Evolutionary conservation across 2,797 vertebrate genomes (phyloP).

Genomic region (Ctenosaura bakeri): DNA sequence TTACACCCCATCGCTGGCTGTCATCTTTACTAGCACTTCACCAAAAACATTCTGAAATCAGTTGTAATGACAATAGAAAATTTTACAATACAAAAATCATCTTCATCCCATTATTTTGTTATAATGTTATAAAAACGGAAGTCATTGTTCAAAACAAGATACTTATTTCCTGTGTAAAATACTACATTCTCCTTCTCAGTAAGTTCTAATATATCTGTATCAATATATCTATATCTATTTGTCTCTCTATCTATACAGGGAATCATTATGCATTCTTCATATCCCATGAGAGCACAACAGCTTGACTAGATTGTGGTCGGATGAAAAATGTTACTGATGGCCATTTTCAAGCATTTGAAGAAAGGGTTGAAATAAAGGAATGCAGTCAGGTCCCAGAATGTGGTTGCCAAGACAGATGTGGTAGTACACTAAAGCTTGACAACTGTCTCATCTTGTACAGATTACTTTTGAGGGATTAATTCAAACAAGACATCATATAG

Average conservation of each 20-base stretch:
- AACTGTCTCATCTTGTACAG: constrained; percentile 24
- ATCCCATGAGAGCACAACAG: background rate
- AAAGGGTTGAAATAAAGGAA: background rate
- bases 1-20: no score
- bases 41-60: background rate
- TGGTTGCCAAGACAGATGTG: constrained; percentile 33
- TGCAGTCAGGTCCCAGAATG: fast-evolving
- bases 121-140: no score
- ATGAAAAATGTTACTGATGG: constrained; percentile 23
- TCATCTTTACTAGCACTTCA: background rate
- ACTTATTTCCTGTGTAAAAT: background rate
- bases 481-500: background rate
- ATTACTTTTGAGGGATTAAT: constrained; percentile 39
- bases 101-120: no score
- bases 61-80: no score
- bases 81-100: no score
- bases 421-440: constrained; percentile 35
- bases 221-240: no score
- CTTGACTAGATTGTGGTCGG: background rate
- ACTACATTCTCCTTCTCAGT: background rate
- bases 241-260: no score
- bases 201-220: background rate
- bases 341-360: constrained; percentile 8
- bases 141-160: background rate
- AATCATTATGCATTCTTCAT: background rate